Base-by-base conservation (phyloP, 2,888 invertebrate genomes). In the Hoplodrina blanda region DNA sequence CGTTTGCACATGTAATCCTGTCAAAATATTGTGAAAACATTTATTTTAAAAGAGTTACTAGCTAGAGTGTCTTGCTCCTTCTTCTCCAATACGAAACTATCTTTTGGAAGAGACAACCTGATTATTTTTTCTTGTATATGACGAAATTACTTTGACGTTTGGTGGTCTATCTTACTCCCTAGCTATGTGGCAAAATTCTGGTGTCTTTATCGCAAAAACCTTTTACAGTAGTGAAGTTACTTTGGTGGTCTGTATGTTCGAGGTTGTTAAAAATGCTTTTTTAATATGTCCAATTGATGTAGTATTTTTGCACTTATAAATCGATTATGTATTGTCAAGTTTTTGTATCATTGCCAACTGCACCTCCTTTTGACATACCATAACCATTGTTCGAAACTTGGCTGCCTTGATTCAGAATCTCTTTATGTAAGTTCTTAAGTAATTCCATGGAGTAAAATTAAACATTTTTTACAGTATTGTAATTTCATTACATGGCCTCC, bases 401-500 rank as follows among this genome's bases (percentile, higher is more conserved):
- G 77, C 69, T 83, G 77, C 87, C 89, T 90, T 88, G 87, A 78
- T 84, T 77, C 81, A 59, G 75, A 82, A 81, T 83, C 82, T 81
- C 63, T 82, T 85, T 46, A 46, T 17, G 69, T 83, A 83, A 87
- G 83, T 81, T 82, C 82, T 85, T 46, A 46, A 46, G 69, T 83
- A 83, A 87, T 84, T 81, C 83, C 82, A 70, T 72, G 63, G 37
- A 55, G 70, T 69, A 70, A 77, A 75, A 74, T 79, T 78, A 74
- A 77, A 74, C 78, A 80, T 83, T 81, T 69, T 62, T 73, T 75
- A 20, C 67, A 55, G 66, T 68, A 64, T 70, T 76, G 55, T 57
- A 79, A 86, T 87, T 85, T 82, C 82, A 79, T 87, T 86, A 84
- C 69, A 64, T 82, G 86, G 80, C 85, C 88, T 87, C 87, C 80